Conservation (phyloP, 2,113 vertebrate species). For the Vulpes ferrilata region DNA sequence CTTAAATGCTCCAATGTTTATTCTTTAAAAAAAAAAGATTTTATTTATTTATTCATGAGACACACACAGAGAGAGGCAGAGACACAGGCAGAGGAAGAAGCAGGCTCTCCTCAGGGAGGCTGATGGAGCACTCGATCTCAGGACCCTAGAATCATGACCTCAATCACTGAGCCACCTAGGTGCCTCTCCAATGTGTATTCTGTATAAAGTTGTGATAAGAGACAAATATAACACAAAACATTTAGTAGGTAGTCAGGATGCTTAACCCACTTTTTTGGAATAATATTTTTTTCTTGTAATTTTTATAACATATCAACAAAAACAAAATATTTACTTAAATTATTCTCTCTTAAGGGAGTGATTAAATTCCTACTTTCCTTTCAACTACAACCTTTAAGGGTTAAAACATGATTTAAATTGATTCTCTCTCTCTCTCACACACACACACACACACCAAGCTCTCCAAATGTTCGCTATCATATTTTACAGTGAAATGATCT, state of each 20-base stretch:
- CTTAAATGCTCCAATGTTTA: background rate
- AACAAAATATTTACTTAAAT: background rate
- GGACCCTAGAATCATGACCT: too few species aligned
- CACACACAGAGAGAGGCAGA: too few species aligned
- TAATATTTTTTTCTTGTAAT: background rate
- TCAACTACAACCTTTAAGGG: background rate
- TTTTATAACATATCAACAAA: background rate
- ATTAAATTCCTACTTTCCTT: background rate
- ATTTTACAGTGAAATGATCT: slow-evolving; percentile 33
- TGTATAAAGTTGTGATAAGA: slow-evolving; percentile 3
- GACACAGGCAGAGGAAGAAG: too few species aligned
- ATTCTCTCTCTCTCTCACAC: too few species aligned
- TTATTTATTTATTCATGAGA: too few species aligned
- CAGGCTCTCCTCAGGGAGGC: too few species aligned
- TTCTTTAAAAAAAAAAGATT: background rate
- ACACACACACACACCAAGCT: background rate
- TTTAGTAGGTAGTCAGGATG: background rate
- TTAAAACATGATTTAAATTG: background rate
- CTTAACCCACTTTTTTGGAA: background rate
- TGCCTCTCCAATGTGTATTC: background rate
- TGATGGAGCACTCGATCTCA: too few species aligned
- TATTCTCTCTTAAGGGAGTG: background rate
- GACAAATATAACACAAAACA: background rate
- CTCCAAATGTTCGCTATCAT: background rate
- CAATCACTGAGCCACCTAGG: background rate